phyloP scores from a whole-genome alignment of 2,888 invertebrate species.

The Chydorus sphaericus region DNA sequence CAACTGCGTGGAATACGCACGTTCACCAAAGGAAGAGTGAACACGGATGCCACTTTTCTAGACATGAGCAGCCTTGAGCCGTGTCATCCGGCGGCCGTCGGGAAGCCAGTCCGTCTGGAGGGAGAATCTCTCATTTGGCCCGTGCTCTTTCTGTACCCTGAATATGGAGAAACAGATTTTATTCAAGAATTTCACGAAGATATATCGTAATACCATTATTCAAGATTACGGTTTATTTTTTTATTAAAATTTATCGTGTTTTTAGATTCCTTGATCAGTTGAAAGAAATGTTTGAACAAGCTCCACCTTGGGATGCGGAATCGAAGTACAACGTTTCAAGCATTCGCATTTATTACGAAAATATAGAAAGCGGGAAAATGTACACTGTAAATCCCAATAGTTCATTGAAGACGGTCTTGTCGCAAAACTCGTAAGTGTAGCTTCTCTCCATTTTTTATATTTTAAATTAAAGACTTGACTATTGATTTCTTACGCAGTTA shows the following conservation, averaged over 20 bases:
- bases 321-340: constrained; percentile 43
- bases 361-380: constrained; percentile 41
- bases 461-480: not conserved
- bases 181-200: constrained; percentile 65
- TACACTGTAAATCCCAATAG: constrained; percentile 38
- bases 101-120: constrained; percentile 45
- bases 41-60: not conserved
- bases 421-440: not conserved
- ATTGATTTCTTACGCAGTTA: constrained; percentile 32
- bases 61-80: constrained; percentile 35
- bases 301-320: constrained; percentile 53
- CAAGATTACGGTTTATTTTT: not conserved
- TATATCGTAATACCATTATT: constrained; percentile 1
- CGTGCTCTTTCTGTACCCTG: constrained; percentile 74
- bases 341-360: constrained; percentile 59
- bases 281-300: constrained; percentile 47
- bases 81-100: constrained; percentile 44
- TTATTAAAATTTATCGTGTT: constrained; percentile 14
- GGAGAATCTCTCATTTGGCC: constrained; percentile 62
- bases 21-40: constrained; percentile 8
- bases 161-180: constrained; percentile 72
- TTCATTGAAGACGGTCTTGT: not conserved
- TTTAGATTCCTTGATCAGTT: constrained; percentile 45
- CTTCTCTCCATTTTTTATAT: constrained; percentile 13
- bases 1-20: not conserved